Base-by-base conservation (phyloP, 2,888 invertebrate species). In the Harpagoxenus sublaevis region DNA sequence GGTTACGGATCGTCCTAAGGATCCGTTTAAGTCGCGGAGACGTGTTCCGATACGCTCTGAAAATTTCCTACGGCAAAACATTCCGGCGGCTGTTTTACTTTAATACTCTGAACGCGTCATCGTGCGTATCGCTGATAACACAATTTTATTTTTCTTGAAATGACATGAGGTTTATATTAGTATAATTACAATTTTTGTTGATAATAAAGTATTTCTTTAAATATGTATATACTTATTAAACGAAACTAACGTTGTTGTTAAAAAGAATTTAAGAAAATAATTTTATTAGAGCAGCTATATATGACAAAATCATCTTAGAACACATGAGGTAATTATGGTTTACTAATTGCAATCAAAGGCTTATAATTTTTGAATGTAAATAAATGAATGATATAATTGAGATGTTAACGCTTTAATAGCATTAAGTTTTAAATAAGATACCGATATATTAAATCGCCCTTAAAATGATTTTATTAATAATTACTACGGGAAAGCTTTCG, bases 1-100 rank as follows among this genome's bases (percentile, higher is more conserved):
- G 89, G 87, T 88, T 91, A 92, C 89, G 88, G 90, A 92, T 92
- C 88, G 90, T 87, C 89, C 83, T 87, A 65, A 82, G 87, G 89
- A 84, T 87, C 89, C 88, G 87, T 91, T 90, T 90, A 90, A 90
- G 87, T 86, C 84, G 75, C 84, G 75, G 65, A 66, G 74, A 87
- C 87, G 85, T 83, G 88, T 86, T 78, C 75, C 85, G 91, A 88
- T 87, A 85, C 79, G 55, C 75, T 51, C 77, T 51, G 68, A 85
- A 90, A 88, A 89, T 88, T 86, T 85, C 90, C 83, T 87, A 86
- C 85, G 82, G 87, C 74, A 53, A 78, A 78, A 71, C 71, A 48
- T 60, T 28, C 48, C 45, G 74, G 18, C 28, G 23, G 18, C 48
- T 9, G 60, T 81, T 81, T 78, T 42, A 78, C 42, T 79, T 78